Evolutionary conservation across 1,140 invertebrate species (phyloP), one percentile per base, ranked within the genome.

Genomic region (Leptinotarsa texana): DNA sequence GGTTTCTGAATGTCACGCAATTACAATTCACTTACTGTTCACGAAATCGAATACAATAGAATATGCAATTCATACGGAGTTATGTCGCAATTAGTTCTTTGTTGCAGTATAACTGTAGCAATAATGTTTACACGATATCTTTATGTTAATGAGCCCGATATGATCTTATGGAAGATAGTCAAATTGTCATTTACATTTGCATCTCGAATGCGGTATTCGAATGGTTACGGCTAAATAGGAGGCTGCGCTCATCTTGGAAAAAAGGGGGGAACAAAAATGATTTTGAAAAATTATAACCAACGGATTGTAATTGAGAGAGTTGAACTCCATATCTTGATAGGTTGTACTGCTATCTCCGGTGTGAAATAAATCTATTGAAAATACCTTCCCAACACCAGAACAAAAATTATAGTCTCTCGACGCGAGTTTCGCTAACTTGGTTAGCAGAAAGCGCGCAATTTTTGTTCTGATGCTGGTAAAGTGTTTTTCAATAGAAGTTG

Each of bases 41-140:
- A 51, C 48, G 33, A 69, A 69, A 57, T 49, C 47, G 68, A 69
- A 69, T 69, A 69, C 68, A 69, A 69, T 69, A 24, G 68, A 69
- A 69, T 69, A 69, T 69, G 42, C 48, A 69, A 72, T 63, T 62
- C 62, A 72, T 63, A 73, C 63, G 63, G 66, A 77, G 42, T 74
- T 70, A 63, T 77, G 75, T 77, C 66, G 75, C 75, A 77, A 77
- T 77, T 77, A 77, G 75, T 72, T 74, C 72, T 70, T 74, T 77
- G 72, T 69, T 77, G 69, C 75, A 77, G 71, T 77, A 68, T 74
- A 63, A 71, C 66, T 74, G 63, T 68, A 63, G 75, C 73, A 77
- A 77, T 74, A 70, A 77, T 77, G 75, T 77, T 77, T 74, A 77
- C 75, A 77, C 75, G 75, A 77, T 77, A 74, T 61, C 75, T 77